Evolutionary conservation across 30 jellyfish, hydroid and myxozoan genomes (phyloP).

Genomic region (Aurelia coerulea): DNA sequence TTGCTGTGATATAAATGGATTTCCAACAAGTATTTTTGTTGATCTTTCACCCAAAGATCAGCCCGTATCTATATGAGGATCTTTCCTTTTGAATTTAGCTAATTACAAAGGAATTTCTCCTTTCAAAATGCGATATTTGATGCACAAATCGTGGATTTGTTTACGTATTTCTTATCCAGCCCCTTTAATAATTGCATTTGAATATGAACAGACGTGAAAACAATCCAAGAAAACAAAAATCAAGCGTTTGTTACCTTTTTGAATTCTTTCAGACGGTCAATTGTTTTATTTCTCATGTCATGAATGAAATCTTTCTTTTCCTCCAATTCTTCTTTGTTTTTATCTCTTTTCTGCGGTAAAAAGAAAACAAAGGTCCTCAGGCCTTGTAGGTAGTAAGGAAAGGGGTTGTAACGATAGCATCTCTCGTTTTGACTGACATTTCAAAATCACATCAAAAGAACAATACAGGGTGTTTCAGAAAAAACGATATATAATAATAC

Average conservation of each 20-base stretch:
- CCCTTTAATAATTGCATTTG: too few relatives aligned
- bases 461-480: not conserved
- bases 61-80: too few relatives aligned
- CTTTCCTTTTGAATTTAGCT: too few relatives aligned
- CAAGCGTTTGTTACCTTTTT: conserved; percentile 40
- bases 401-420: not conserved
- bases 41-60: too few relatives aligned
- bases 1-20: too few relatives aligned
- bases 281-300: conserved; percentile 72
- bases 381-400: not conserved
- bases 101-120: too few relatives aligned
- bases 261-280: conserved; percentile 69
- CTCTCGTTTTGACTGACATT: not conserved
- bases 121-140: too few relatives aligned
- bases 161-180: too few relatives aligned
- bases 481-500: too few relatives aligned
- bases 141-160: too few relatives aligned
- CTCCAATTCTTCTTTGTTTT: conserved; percentile 62
- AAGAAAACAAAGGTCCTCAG: not conserved
- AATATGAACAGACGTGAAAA: too few relatives aligned
- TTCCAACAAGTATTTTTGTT: too few relatives aligned
- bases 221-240: not conserved
- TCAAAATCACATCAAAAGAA: not conserved
- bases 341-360: conserved; percentile 67
- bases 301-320: conserved; percentile 75